phyloP scores from a whole-genome alignment of 2,113 vertebrate genomes.

The Nothobranchius furzeri region DNA sequence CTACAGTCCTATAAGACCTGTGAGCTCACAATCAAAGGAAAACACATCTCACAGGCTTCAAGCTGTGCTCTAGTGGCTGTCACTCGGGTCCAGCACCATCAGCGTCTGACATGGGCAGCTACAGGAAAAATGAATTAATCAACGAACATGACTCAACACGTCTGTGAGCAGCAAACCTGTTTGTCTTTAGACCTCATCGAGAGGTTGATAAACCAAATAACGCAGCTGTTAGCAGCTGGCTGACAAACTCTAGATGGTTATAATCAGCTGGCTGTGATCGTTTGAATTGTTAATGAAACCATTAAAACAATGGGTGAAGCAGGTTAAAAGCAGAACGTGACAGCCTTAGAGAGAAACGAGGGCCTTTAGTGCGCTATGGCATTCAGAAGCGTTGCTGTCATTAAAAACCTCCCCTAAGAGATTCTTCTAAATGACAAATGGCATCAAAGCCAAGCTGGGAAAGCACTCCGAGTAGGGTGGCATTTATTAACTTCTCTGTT shows the following conservation, averaged over 20 bases:
- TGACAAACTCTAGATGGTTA: too few species aligned
- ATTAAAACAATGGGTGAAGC: not conserved
- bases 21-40: not conserved
- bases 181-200: too few species aligned
- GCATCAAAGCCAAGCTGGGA: slow-evolving; percentile 13
- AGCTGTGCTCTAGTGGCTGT: not conserved
- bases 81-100: not conserved
- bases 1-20: not conserved
- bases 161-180: not conserved
- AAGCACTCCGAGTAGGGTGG: slow-evolving; percentile 12
- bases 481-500: slow-evolving; percentile 15
- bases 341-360: slow-evolving; percentile 58
- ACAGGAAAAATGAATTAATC: not conserved
- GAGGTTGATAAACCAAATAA: too few species aligned
- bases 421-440: slow-evolving; percentile 26
- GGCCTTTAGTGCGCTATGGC: slow-evolving; percentile 54
- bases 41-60: not conserved
- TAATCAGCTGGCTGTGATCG: not conserved
- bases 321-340: slow-evolving; percentile 54
- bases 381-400: slow-evolving; percentile 49
- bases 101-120: not conserved
- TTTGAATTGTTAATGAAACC: not conserved
- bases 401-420: slow-evolving; percentile 31
- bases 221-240: too few species aligned
- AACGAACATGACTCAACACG: not conserved